These are phyloP conservation scores for Dascyllus trimaculatus DNA, from an alignment of 2,113 vertebrate genomes.

Conservation along the genomic window DNA sequence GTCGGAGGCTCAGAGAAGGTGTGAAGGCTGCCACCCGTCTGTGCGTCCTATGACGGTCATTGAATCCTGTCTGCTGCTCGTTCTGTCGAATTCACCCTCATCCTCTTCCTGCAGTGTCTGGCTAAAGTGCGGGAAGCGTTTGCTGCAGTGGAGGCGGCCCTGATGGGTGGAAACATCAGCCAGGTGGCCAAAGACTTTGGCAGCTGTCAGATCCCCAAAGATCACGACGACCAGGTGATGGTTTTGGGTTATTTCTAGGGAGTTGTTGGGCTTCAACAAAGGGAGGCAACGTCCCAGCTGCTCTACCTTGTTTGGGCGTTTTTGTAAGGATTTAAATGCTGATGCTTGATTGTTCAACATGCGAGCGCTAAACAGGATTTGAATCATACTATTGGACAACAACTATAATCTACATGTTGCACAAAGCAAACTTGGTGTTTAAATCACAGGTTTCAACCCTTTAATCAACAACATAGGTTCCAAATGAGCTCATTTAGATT, in stretches of 20 bases:
- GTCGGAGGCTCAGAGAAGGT: conserved; percentile 90
- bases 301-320: too few species aligned
- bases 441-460: too few species aligned
- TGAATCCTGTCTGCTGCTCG: background rate
- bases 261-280: background rate
- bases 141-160: conserved; percentile 69
- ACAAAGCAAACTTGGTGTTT: too few species aligned
- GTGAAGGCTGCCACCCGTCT: conserved; percentile 17
- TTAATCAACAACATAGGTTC: too few species aligned
- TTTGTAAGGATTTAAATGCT: too few species aligned
- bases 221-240: conserved; percentile 73
- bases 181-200: conserved; percentile 80
- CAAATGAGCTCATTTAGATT: too few species aligned
- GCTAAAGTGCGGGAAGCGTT: conserved; percentile 80
- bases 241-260: background rate
- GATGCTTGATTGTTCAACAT: too few species aligned
- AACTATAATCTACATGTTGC: too few species aligned
- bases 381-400: too few species aligned
- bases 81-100: background rate
- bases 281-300: too few species aligned
- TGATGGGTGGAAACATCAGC: conserved; percentile 51
- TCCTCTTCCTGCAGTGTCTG: conserved; percentile 79
- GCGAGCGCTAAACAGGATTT: too few species aligned
- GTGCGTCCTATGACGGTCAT: background rate
- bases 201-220: conserved; percentile 79